Conservation (phyloP, 2,113 vertebrate genomes). For the Chloropsis cyanopogon region DNA sequence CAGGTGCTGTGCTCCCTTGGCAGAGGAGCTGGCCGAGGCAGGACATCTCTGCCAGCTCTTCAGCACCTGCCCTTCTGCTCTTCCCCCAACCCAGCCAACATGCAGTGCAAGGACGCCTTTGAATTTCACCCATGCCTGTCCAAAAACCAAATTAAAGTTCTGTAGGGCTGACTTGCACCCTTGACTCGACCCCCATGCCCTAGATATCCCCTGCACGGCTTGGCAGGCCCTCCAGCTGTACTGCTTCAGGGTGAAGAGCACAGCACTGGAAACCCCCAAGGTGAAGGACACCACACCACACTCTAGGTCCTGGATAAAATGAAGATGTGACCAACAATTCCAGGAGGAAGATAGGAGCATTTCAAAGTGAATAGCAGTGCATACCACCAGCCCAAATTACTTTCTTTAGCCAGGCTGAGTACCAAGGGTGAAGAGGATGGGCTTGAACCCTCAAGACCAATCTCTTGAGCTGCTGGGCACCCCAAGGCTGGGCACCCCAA, state of each 20-base stretch:
- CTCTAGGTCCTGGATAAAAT: not conserved
- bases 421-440: not conserved
- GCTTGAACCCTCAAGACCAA: not conserved
- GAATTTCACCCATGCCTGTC: not conserved
- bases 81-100: rapidly evolving
- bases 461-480: not conserved
- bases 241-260: not conserved
- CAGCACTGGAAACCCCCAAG: not conserved
- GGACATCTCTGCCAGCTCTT: not conserved
- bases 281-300: not conserved
- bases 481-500: too few species aligned
- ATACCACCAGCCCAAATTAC: not conserved
- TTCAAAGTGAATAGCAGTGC: not conserved
- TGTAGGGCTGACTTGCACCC: not conserved
- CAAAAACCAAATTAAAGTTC: not conserved
- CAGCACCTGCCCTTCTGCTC: not conserved
- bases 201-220: not conserved
- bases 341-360: not conserved
- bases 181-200: not conserved
- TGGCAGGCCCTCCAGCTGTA: not conserved
- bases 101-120: not conserved
- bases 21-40: not conserved
- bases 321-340: not conserved
- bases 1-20: not conserved
- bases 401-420: not conserved